Evolutionary conservation across 2,888 invertebrate species (phyloP).

Genomic region (Ophion obscuratus): DNA sequence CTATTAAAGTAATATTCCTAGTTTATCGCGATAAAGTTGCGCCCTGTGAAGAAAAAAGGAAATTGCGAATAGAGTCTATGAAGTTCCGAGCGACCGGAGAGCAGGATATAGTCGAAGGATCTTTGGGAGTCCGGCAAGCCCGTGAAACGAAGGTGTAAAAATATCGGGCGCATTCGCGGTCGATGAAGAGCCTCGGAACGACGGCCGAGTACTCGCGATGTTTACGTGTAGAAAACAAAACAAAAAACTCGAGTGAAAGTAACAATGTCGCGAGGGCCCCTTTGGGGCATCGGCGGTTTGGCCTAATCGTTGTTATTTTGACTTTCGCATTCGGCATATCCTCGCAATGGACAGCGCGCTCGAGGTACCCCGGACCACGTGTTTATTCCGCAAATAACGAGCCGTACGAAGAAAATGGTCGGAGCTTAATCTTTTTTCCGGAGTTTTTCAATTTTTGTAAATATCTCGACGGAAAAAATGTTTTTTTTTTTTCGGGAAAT

Average conservation of each 20-base stretch:
- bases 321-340: slow-evolving; percentile 73
- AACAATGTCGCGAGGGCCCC: slow-evolving; percentile 57
- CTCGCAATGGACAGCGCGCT: slow-evolving; percentile 62
- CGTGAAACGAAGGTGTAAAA: neutral
- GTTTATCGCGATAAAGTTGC: slow-evolving; percentile 51
- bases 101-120: slow-evolving; percentile 52
- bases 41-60: slow-evolving; percentile 9
- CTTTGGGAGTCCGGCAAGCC: neutral
- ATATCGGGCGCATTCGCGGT: slow-evolving; percentile 30
- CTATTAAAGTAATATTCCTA: slow-evolving; percentile 59
- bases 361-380: neutral
- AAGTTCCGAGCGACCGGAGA: slow-evolving; percentile 35
- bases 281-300: slow-evolving; percentile 38
- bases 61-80: slow-evolving; percentile 28
- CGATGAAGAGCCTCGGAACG: slow-evolving; percentile 20
- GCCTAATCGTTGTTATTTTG: slow-evolving; percentile 59
- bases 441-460: neutral
- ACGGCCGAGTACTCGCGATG: slow-evolving; percentile 5
- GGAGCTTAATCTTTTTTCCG: neutral
- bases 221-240: slow-evolving; percentile 30
- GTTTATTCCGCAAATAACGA: neutral
- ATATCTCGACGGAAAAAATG: neutral
- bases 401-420: neutral
- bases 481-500: neutral
- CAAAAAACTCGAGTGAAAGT: neutral